These are phyloP conservation scores for Hemistola chrysoprasaria DNA, from an alignment of 2,888 invertebrate genomes.

Conservation along the genomic window DNA sequence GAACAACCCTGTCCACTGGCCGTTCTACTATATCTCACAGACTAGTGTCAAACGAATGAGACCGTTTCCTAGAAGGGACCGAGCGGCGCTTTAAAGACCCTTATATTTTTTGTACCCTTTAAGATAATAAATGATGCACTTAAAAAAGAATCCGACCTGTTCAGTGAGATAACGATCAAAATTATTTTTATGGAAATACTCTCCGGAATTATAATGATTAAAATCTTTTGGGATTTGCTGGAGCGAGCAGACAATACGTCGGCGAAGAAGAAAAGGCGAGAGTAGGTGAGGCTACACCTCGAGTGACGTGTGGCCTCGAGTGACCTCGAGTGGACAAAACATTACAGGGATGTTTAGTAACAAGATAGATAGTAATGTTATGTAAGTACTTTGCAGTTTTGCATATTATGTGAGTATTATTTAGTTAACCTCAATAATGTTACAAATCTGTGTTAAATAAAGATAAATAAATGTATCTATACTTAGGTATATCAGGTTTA, in stretches of 20 bases:
- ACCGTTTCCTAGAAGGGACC: slow-evolving; percentile 75
- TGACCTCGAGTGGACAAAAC: too few species aligned
- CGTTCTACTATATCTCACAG: slow-evolving; percentile 75
- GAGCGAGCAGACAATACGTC: slow-evolving; percentile 78
- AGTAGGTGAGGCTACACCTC: slow-evolving; percentile 39
- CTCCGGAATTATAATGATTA: slow-evolving; percentile 77
- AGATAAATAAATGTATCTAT: too few species aligned
- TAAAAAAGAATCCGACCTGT: slow-evolving; percentile 79
- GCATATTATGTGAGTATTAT: too few species aligned
- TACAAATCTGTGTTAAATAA: too few species aligned
- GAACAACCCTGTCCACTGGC: slow-evolving; percentile 61
- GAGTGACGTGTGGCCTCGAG: too few species aligned
- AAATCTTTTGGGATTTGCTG: slow-evolving; percentile 76
- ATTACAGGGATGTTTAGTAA: too few species aligned
- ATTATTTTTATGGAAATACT: slow-evolving; percentile 80
- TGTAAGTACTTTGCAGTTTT: too few species aligned
- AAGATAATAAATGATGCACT: slow-evolving; percentile 80
- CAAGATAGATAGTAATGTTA: too few species aligned
- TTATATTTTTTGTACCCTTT: slow-evolving; percentile 71
- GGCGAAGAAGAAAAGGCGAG: slow-evolving; percentile 57
- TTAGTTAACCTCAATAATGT: too few species aligned
- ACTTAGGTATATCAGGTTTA: too few species aligned
- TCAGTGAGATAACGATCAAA: slow-evolving; percentile 76
- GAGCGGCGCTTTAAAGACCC: slow-evolving; percentile 77
- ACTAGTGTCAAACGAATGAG: slow-evolving; percentile 77